phyloP scores from a whole-genome alignment of 2,797 vertebrate species.

The Lindbergichthys nudifrons region DNA sequence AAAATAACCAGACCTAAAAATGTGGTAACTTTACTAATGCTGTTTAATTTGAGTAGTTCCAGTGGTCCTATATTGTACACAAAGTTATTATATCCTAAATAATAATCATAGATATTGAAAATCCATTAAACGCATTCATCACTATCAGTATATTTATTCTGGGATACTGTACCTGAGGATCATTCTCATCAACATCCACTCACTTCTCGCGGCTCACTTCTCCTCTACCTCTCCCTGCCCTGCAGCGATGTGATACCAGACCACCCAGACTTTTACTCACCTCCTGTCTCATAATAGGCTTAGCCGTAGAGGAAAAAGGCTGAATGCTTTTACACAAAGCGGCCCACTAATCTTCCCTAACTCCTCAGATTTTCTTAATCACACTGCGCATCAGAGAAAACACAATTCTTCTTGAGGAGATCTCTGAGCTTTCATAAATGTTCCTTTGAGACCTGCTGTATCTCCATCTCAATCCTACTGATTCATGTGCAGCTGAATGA shows the following conservation, averaged over 20 bases:
- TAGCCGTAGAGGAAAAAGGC: conserved; percentile 48
- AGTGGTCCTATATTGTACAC: not conserved
- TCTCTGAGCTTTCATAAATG: conserved; percentile 47
- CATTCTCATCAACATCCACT: conserved; percentile 33
- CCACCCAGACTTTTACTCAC: conserved; percentile 79
- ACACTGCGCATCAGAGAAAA: conserved; percentile 27
- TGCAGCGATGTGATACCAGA: conserved; percentile 51
- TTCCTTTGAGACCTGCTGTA: conserved; percentile 20
- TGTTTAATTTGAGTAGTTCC: not conserved
- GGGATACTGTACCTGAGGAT: conserved; percentile 20
- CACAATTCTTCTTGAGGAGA: conserved; percentile 30
- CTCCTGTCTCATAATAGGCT: conserved; percentile 70
- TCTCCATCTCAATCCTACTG: conserved; percentile 38
- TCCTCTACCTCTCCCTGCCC: conserved; percentile 1
- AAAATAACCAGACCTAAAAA: not conserved
- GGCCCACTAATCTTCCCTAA: conserved; percentile 69
- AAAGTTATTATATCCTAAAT: conserved; percentile 19
- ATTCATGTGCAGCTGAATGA: conserved; percentile 45
- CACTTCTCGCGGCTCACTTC: conserved; percentile 5
- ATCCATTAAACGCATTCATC: conserved; percentile 22
- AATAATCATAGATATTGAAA: conserved; percentile 20
- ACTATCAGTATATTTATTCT: conserved; percentile 33
- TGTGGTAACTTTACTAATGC: not conserved
- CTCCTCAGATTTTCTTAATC: conserved; percentile 65
- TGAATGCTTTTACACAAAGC: conserved; percentile 61